phyloP scores from a whole-genome alignment of 2,797 vertebrate species.

The Tiaroga cobitis region DNA sequence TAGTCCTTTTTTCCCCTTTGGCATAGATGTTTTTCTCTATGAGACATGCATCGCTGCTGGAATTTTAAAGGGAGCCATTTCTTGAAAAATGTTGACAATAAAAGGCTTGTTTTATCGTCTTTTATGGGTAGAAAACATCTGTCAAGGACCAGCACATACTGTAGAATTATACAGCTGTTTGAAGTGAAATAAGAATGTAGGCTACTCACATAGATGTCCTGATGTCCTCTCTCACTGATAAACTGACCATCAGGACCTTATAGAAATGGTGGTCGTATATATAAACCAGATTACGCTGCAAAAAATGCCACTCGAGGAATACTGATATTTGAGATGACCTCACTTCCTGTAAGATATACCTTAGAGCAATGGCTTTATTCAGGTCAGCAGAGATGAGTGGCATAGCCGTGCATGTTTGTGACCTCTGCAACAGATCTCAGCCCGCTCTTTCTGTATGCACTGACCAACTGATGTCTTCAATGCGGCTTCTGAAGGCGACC shows the following conservation, averaged over 20 bases:
- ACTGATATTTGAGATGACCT: constrained; percentile 32
- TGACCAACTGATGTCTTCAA: constrained; percentile 39
- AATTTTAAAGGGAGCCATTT: constrained; percentile 16
- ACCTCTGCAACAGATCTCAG: constrained; percentile 66
- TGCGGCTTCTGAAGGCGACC: constrained; percentile 60
- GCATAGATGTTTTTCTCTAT: constrained; percentile 16
- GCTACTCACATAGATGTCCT: not conserved
- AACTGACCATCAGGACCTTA: not conserved
- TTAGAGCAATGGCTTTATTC: constrained; percentile 51
- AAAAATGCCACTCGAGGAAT: constrained; percentile 24
- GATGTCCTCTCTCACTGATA: not conserved
- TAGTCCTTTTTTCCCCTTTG: constrained; percentile 3
- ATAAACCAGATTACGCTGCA: constrained; percentile 20
- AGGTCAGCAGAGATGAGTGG: constrained; percentile 44
- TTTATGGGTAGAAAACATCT: not conserved
- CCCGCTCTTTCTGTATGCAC: not conserved
- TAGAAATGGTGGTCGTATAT: constrained; percentile 22
- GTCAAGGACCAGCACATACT: not conserved
- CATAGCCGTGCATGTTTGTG: constrained; percentile 53
- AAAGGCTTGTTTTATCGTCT: constrained; percentile 43
- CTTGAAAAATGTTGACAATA: constrained; percentile 22
- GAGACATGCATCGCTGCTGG: constrained; percentile 23
- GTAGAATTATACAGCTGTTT: not conserved
- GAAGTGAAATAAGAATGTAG: not conserved
- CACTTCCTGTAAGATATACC: constrained; percentile 48